These are phyloP conservation scores for Enteromius viviparus DNA, from an alignment of 2,797 vertebrate species.

Conservation along the genomic window DNA sequence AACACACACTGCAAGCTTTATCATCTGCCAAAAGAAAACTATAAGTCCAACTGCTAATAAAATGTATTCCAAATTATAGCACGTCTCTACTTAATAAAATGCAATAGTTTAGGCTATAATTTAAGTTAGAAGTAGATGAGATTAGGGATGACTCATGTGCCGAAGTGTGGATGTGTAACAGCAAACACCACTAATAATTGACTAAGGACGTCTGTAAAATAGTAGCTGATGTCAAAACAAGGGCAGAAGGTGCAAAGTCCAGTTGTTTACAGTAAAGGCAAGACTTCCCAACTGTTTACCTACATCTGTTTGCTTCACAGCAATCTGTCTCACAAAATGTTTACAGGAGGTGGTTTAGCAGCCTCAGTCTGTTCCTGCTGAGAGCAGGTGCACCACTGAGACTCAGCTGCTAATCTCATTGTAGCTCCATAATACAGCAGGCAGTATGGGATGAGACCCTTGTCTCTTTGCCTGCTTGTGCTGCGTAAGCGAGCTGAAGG, in stretches of 20 bases:
- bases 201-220: slow-evolving; percentile 9
- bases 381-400: slow-evolving; percentile 30
- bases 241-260: neutral
- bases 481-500: slow-evolving; percentile 7
- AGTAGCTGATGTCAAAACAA: slow-evolving; percentile 11
- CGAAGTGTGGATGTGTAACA: neutral
- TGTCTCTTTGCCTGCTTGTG: neutral
- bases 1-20: neutral
- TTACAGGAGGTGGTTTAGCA: slow-evolving; percentile 26
- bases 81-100: neutral
- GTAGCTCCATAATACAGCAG: neutral
- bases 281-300: slow-evolving; percentile 28
- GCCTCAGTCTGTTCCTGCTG: slow-evolving; percentile 28
- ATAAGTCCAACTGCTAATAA: neutral
- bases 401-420: slow-evolving; percentile 43
- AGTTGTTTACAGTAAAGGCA: slow-evolving; percentile 4
- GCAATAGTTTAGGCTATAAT: neutral
- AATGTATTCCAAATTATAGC: neutral
- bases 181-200: neutral
- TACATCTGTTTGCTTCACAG: slow-evolving; percentile 29
- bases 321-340: slow-evolving; percentile 21
- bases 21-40: neutral
- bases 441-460: slow-evolving; percentile 15
- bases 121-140: neutral
- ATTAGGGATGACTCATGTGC: neutral